Evolutionary conservation across 2,888 invertebrate species (phyloP).

Genomic region (Drosophila merina): DNA sequence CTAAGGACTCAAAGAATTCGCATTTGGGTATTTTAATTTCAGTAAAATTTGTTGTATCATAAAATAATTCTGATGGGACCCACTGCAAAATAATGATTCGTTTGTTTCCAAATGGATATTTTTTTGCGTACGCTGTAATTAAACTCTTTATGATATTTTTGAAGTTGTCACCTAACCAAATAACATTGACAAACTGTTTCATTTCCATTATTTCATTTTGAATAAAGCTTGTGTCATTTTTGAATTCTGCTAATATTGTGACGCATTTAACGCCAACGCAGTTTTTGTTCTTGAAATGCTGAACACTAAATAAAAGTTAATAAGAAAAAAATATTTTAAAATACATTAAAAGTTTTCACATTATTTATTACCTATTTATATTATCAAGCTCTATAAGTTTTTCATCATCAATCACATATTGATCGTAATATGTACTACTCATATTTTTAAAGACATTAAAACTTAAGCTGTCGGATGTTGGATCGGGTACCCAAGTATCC

Average conservation of each 20-base stretch:
- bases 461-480: constrained; percentile 44
- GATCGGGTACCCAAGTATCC: constrained; percentile 63
- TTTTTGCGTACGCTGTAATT: constrained; percentile 56
- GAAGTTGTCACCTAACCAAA: constrained; percentile 88
- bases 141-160: constrained; percentile 82
- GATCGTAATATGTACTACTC: constrained; percentile 59
- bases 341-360: background rate
- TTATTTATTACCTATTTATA: constrained; percentile 52
- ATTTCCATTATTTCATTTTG: constrained; percentile 86
- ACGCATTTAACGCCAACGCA: constrained; percentile 81
- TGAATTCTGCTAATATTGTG: constrained; percentile 85
- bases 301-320: constrained; percentile 4
- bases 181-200: constrained; percentile 86
- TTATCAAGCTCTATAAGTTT: constrained; percentile 37
- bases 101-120: constrained; percentile 52
- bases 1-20: constrained; percentile 80
- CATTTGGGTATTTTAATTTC: constrained; percentile 88
- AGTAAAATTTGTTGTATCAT: constrained; percentile 84
- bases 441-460: constrained; percentile 70
- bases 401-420: constrained; percentile 66
- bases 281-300: constrained; percentile 42
- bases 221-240: constrained; percentile 85
- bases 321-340: background rate
- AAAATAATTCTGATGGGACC: constrained; percentile 87
- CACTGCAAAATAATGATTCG: constrained; percentile 87